Evolutionary conservation across 64 coral and sea anemone genomes (phyloP).

Genomic region (Porites lutea): DNA sequence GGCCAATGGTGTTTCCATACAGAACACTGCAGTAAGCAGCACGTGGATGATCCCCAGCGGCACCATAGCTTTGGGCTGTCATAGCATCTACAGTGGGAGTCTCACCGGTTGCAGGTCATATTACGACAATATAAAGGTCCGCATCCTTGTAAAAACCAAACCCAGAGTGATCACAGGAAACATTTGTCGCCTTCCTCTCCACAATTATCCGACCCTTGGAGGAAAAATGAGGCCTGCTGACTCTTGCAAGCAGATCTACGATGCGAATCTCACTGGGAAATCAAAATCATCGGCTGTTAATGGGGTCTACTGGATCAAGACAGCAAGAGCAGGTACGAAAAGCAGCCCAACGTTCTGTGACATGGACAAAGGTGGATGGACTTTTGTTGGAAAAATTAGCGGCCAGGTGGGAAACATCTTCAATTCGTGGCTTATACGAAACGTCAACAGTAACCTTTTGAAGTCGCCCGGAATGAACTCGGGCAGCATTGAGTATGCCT

Average conservation of each 20-base stretch:
- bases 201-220: constrained; percentile 8
- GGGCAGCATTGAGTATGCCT: constrained; percentile 17
- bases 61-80: constrained; percentile 20
- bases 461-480: constrained; percentile 41
- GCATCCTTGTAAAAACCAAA: neutral
- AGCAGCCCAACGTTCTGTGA: constrained; percentile 69
- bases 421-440: constrained; percentile 62
- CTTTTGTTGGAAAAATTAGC: constrained; percentile 84
- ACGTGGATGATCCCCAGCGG: constrained; percentile 36
- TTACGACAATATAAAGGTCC: constrained; percentile 63
- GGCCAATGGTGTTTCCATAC: constrained; percentile 4
- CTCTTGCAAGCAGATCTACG: constrained; percentile 83
- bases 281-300: constrained; percentile 22
- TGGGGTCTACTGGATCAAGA: constrained; percentile 84
- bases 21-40: constrained; percentile 1
- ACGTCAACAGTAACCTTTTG: constrained; percentile 45
- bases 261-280: constrained; percentile 31
- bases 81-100: neutral
- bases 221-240: constrained; percentile 60
- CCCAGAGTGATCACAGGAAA: constrained; percentile 28
- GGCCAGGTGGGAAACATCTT: constrained; percentile 69
- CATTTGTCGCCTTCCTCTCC: constrained; percentile 24
- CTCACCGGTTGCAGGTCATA: neutral
- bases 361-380: constrained; percentile 83
- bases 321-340: neutral